Evolutionary conservation across 2,113 vertebrate genomes (phyloP).

Genomic region (Antennarius striatus): DNA sequence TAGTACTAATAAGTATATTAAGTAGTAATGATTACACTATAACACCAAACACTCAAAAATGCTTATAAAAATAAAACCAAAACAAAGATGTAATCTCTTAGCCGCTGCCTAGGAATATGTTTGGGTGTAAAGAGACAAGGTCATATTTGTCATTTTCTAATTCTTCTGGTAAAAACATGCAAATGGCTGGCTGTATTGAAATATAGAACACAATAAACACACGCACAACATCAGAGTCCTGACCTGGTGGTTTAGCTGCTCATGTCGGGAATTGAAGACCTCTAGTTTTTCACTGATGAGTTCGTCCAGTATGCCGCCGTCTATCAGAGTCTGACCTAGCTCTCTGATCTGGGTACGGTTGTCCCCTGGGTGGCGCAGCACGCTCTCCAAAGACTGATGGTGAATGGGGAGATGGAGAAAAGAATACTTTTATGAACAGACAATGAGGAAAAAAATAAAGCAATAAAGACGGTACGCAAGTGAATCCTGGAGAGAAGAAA

Average conservation of each 20-base stretch:
- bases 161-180: not conserved
- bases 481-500: not conserved
- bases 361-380: constrained; percentile 92
- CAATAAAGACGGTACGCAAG: not conserved
- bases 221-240: constrained; percentile 49
- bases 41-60: too few relatives aligned
- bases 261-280: constrained; percentile 90
- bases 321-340: constrained; percentile 95
- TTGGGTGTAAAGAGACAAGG: too few relatives aligned
- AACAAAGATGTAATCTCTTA: too few relatives aligned
- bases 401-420: constrained; percentile 21
- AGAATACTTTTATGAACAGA: not conserved
- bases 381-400: constrained; percentile 87
- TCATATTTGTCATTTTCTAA: too few relatives aligned
- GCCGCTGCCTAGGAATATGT: too few relatives aligned
- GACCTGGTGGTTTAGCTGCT: constrained; percentile 91
- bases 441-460: not conserved
- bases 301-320: constrained; percentile 97
- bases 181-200: not conserved
- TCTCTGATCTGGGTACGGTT: constrained; percentile 98
- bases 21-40: too few relatives aligned
- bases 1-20: too few relatives aligned
- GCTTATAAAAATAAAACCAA: too few relatives aligned
- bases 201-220: not conserved
- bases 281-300: constrained; percentile 97